Base-by-base conservation (phyloP, 92 coral and sea anemone species). In the Chrysogorgia sp. region DNA sequence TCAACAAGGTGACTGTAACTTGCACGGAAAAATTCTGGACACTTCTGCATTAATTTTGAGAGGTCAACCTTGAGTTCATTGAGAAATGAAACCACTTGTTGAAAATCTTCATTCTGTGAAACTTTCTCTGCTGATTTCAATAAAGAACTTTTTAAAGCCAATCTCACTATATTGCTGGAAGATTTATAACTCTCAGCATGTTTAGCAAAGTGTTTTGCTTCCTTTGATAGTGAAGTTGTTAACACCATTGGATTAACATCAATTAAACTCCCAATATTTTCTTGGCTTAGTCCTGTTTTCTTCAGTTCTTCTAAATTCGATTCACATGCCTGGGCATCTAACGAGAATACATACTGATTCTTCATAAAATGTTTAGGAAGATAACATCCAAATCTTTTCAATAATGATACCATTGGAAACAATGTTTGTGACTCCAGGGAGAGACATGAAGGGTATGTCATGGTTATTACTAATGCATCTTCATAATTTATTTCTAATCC, bases 51-150 rank as follows among this genome's bases (percentile, higher is more conserved):
- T 50, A 96, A 85, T 37, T 85, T 60, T 17, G 92, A 76, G 6
- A 96, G 91, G 6, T 96, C 90, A 67, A 96, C 79, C 29, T 92
- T 91, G 35, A 96, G 83, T 58, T 96, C 99, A 28, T 75, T 62
- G 19, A 96, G 82, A 87, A 96, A 96, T 33, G 80, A 55, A 12
- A 87, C 85, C 3, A 87, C 90, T 79, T 59, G 76, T 57, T 88
- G 72, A 37, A 89, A 92, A 66, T 88, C 92, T 13, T 92, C 92
- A 35, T 81, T 75, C 53, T 85, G 81, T 55, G 79, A 58, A 34
- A 83, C 96, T 66, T 87, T 89, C 47, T 89, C 92, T 13, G 88
- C 83, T 58, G 87, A 60, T 26, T 82, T 91, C 64, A 89, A 91
- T 49, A 89, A 69, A 20, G 99, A 91, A 10, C 48, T 33, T 34